A percentile compares a stretch with the other conserved stretches of the same genome.
phyloP scores from a whole-genome alignment of 1,140 invertebrate genomes.

The Drosophila busckii region DNA sequence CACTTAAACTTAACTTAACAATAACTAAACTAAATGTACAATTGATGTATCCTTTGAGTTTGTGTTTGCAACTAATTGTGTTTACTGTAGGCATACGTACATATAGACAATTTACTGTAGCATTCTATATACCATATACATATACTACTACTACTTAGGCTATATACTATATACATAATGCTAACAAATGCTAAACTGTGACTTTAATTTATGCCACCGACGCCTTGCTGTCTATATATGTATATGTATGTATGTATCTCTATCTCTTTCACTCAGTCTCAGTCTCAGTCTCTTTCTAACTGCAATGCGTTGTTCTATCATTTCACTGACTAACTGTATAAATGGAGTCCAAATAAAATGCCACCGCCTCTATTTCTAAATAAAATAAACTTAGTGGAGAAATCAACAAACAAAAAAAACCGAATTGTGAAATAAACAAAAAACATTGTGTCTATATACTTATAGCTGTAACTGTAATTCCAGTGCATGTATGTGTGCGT shows the following conservation, averaged over 20 bases:
- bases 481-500: conserved; percentile 7
- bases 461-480: conserved; percentile 23
- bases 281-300: neutral
- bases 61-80: no score
- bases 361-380: conserved; percentile 76
- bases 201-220: conserved; percentile 18
- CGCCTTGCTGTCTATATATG: conserved; percentile 20
- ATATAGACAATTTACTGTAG: no score
- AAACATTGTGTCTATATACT: conserved; percentile 22
- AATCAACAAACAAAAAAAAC: conserved; percentile 19
- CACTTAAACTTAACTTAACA: conserved; percentile 10
- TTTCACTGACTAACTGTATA: conserved; percentile 70
- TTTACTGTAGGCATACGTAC: no score
- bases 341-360: conserved; percentile 78
- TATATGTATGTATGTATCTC: conserved; percentile 1
- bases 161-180: neutral
- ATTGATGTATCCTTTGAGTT: no score
- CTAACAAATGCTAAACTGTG: conserved; percentile 9
- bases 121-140: no score
- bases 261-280: conserved; percentile 16
- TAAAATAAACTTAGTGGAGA: conserved; percentile 64
- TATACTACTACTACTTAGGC: no score
- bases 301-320: conserved; percentile 10
- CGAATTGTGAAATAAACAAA: conserved; percentile 8
- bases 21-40: conserved; percentile 26